Conservation (phyloP, 2,113 vertebrate genomes). For the Oreochromis tanganicae region DNA sequence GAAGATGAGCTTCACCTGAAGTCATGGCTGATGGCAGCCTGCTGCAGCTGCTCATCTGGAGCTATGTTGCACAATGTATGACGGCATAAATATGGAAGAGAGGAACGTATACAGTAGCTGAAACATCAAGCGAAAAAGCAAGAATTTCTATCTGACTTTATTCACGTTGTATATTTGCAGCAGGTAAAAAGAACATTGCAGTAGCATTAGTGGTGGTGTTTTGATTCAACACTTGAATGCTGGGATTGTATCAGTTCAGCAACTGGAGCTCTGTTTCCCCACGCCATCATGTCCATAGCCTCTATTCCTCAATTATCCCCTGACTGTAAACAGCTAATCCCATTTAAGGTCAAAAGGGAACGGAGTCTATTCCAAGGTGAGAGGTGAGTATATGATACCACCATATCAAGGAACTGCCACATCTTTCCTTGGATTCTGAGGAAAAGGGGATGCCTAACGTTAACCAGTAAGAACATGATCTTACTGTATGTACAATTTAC, state of each 20-base stretch:
- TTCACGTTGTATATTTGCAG: not conserved
- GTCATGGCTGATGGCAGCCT: not conserved
- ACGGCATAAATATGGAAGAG: not conserved
- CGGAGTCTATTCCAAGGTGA: not conserved
- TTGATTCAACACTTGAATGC: not conserved
- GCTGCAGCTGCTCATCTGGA: not conserved
- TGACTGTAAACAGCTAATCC: not conserved
- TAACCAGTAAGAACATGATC: not conserved
- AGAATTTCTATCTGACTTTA: not conserved
- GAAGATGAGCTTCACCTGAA: not conserved
- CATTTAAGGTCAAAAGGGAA: not conserved
- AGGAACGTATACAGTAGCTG: not conserved
- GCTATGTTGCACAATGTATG: not conserved
- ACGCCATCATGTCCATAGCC: not conserved
- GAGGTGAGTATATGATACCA: not conserved
- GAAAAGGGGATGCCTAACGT: not conserved
- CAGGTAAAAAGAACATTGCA: not conserved
- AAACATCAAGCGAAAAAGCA: not conserved
- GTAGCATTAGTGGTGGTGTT: not conserved
- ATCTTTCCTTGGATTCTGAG: not conserved
- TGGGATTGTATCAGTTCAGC: not conserved
- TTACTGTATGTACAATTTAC: not conserved
- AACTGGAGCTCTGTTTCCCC: not conserved
- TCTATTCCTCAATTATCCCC: not conserved
- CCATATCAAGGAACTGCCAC: not conserved